Evolutionary conservation across 1,140 invertebrate species (phyloP), one percentile per base, ranked within the genome.

Genomic region (Rhagoletis zephyria): DNA sequence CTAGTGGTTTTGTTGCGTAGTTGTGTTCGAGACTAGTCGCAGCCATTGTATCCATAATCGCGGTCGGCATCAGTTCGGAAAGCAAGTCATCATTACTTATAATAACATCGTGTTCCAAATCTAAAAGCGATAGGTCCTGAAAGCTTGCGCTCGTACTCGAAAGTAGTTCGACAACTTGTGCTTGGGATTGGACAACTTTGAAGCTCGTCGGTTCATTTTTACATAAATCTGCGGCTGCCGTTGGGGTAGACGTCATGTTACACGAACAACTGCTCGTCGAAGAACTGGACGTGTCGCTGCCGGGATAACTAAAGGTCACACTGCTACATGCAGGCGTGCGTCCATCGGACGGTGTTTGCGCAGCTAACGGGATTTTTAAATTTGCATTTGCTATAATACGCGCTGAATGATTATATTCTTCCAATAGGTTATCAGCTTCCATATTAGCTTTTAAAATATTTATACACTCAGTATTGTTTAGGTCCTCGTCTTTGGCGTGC

Each of bases 61-160:
- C n/a, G 6, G 67, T 74, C 14, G 67, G 67, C 42, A 74, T 74
- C 12, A 74, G 45, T 48, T 74, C 67, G 42, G 67, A 74, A 3
- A 74, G 67, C 42, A 74, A 74, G 14, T 74, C 67, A 42, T 74
- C 67, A 74, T 74, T 45, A 16, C 16, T 48, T 14, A 74, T 74
- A 74, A 74, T 74, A 74, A 74, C 67, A 48, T 74, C 67, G 16
- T 74, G 67, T n/a, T 74, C 67, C n/a, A 74, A 74, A 74, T 74
- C 67, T 48, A 74, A 74, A 5, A 74, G 42, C 3, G 67, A 48
- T 14, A 74, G 6, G 0, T 45, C 67, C 12, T 74, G 67, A 16
- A 74, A 74, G 12, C 67, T 74, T 45, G 40, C 45, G 42, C 14
- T 74, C 2, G 67, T 74, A 16, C 42, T 74, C 10, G 67, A 74